A percentile compares a stretch with the other conserved stretches of the same genome.
Conservation (phyloP, 2,888 invertebrate species). For the Stramonita haemastoma region DNA sequence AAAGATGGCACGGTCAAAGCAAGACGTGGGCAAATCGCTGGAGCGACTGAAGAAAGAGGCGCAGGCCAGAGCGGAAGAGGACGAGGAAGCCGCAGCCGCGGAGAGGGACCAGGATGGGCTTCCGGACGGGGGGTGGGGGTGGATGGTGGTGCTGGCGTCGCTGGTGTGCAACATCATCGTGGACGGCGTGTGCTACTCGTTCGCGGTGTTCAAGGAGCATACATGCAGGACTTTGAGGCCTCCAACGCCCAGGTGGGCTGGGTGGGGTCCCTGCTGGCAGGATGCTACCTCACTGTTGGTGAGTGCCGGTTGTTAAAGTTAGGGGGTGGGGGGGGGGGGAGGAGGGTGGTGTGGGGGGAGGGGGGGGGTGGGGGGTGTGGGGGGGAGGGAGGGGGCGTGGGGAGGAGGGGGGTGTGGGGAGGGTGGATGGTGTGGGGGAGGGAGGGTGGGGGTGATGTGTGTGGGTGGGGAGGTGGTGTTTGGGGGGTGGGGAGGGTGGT, state of each 20-base stretch:
- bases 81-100: constrained; percentile 54
- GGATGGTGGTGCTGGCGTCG: constrained; percentile 71
- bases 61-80: constrained; percentile 54
- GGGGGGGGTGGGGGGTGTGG: background rate
- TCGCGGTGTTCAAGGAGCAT: constrained; percentile 85
- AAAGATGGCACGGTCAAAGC: constrained; percentile 18
- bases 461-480: too few relatives aligned
- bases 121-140: constrained; percentile 75
- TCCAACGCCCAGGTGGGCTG: constrained; percentile 87
- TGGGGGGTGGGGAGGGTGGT: too few relatives aligned
- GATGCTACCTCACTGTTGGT: constrained; percentile 93
- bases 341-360: background rate
- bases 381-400: background rate
- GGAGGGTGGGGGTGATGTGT: too few relatives aligned
- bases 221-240: constrained; percentile 84
- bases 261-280: constrained; percentile 90
- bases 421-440: too few relatives aligned
- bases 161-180: constrained; percentile 64
- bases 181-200: constrained; percentile 95
- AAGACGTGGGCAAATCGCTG: background rate
- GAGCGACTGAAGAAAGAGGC: constrained; percentile 33
- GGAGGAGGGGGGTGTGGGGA: too few relatives aligned
- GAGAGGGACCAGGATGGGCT: constrained; percentile 49
- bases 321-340: background rate
- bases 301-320: background rate